These are phyloP conservation scores for Agraylea sexmaculata DNA, from an alignment of 1,140 invertebrate species.

Conservation along the genomic window DNA sequence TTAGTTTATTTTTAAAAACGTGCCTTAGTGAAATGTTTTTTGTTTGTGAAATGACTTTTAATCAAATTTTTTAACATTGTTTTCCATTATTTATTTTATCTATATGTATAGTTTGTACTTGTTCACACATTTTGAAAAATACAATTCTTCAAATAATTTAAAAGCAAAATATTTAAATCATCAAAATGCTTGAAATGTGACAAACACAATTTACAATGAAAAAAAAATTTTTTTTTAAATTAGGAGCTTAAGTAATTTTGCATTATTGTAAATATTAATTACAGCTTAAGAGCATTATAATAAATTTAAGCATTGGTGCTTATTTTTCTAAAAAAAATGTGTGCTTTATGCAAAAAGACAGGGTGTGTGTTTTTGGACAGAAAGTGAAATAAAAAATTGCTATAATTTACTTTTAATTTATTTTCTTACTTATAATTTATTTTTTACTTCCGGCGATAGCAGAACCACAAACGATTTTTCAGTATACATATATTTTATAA, in stretches of 20 bases:
- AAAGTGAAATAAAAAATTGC: neutral
- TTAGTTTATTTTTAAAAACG: constrained; percentile 5
- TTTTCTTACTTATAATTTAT: too few relatives aligned
- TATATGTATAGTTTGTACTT: neutral
- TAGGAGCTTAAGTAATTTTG: too few relatives aligned
- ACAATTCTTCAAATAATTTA: constrained; percentile 5
- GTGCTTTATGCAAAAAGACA: neutral
- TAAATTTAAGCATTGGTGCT: neutral
- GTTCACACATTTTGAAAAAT: constrained; percentile 4
- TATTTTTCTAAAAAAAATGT: neutral
- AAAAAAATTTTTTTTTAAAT: neutral
- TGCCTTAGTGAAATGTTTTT: neutral
- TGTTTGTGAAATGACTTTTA: constrained; percentile 4
- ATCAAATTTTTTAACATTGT: neutral
- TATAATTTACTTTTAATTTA: too few relatives aligned
- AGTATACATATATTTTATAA: too few relatives aligned
- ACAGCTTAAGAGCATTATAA: too few relatives aligned
- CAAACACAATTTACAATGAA: neutral
- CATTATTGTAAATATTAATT: too few relatives aligned
- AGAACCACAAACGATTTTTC: too few relatives aligned
- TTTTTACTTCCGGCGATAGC: too few relatives aligned
- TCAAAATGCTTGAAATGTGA: constrained; percentile 6
- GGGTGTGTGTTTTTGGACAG: too few relatives aligned
- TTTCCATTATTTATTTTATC: neutral
- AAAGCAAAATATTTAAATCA: constrained; percentile 1